Evolutionary conservation across 2,113 vertebrate genomes (phyloP).

Genomic region (Nothoprocta perdicaria): DNA sequence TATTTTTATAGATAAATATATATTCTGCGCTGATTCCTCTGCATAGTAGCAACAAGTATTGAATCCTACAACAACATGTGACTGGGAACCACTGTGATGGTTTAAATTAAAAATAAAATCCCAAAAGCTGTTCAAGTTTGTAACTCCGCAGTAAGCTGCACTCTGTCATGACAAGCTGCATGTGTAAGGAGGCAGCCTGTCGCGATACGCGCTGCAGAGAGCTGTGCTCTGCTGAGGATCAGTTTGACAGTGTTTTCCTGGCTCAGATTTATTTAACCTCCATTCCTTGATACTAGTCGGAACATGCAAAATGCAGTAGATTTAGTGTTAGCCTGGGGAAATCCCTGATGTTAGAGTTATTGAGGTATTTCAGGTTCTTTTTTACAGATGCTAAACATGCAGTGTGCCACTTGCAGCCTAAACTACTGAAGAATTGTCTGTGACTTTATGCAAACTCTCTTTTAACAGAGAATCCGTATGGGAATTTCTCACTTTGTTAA

Average conservation of each 20-base stretch:
- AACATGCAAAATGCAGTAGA: conserved; percentile 66
- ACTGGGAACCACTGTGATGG: not conserved
- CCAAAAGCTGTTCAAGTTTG: not conserved
- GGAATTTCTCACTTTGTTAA: conserved; percentile 49
- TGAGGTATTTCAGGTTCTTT: conserved; percentile 69
- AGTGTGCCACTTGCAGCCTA: conserved; percentile 77
- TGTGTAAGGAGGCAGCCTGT: conserved; percentile 9
- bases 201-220: not conserved
- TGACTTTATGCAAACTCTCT: conserved; percentile 74
- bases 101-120: not conserved
- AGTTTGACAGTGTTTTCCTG: conserved; percentile 35
- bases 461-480: conserved; percentile 66
- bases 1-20: fast-evolving
- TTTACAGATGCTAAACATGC: conserved; percentile 44
- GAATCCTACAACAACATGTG: not conserved
- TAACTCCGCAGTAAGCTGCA: not conserved
- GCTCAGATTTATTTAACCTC: conserved; percentile 49
- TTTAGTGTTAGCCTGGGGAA: conserved; percentile 66
- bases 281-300: conserved; percentile 57
- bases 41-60: not conserved
- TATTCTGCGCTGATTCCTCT: conserved; percentile 2
- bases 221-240: conserved; percentile 15
- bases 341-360: conserved; percentile 41
- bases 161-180: not conserved
- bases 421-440: conserved; percentile 82